phyloP scores from a whole-genome alignment of 1,140 invertebrate species.

The Spodoptera frugiperda region DNA sequence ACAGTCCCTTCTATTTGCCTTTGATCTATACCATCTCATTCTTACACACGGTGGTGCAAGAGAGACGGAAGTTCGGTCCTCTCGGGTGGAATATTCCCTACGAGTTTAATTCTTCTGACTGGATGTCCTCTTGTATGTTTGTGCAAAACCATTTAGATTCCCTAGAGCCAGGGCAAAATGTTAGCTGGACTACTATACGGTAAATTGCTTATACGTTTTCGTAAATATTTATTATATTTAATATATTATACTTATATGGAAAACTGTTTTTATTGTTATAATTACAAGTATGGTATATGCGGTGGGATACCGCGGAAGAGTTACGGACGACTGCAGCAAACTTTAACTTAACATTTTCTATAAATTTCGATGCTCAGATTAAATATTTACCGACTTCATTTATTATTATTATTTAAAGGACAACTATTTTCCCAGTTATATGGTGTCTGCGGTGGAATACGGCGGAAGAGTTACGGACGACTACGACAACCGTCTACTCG shows the following conservation, averaged over 20 bases:
- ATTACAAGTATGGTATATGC: too few species aligned
- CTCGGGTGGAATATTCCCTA: slow-evolving; percentile 98
- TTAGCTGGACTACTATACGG: slow-evolving; percentile 94
- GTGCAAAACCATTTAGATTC: slow-evolving; percentile 97
- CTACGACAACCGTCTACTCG: slow-evolving; percentile 95
- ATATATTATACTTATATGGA: too few species aligned
- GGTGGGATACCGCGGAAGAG: too few species aligned
- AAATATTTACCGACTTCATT: too few species aligned
- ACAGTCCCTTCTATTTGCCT: slow-evolving; percentile 93
- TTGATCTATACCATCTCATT: slow-evolving; percentile 96
- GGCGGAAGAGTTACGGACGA: slow-evolving; percentile 98
- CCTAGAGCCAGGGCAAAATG: slow-evolving; percentile 91
- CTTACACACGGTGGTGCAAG: slow-evolving; percentile 94
- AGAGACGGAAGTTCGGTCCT: slow-evolving; percentile 95
- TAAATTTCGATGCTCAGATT: too few species aligned
- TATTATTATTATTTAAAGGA: too few species aligned
- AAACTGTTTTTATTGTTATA: background rate
- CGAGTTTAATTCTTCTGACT: slow-evolving; percentile 96
- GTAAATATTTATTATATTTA: background rate
- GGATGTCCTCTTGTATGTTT: slow-evolving; percentile 95
- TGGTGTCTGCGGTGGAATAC: slow-evolving; percentile 99
- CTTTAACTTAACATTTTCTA: too few species aligned
- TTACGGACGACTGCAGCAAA: too few species aligned
- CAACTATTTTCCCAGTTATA: slow-evolving; percentile 89
- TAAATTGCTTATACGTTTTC: slow-evolving; percentile 68